Base-by-base conservation (phyloP, 2,888 invertebrate species). In the Eudasyphora cyanicolor region DNA sequence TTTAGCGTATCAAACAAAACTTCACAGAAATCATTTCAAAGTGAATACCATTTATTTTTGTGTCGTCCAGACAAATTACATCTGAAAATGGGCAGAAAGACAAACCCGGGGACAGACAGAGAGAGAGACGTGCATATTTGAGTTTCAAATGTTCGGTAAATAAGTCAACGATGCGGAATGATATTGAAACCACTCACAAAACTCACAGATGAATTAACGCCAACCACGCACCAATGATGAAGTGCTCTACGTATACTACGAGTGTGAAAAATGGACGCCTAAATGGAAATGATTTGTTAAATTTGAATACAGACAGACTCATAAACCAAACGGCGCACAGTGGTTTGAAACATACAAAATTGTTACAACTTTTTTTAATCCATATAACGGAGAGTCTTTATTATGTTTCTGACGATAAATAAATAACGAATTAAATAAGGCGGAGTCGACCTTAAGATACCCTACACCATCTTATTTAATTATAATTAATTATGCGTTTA, bases 111-210 rank as follows among this genome's bases (percentile, higher is more conserved):
- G 7, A 14, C 2, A 24, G 14, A 57, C 24, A n/a, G n/a, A n/a
- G n/a, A n/a, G n/a, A n/a, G n/a, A n/a, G n/a, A n/a, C 6, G 21
- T 2, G 27, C 4, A 27, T 57, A 57, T 57, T 57, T 57, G 57
- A 24, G 24, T 57, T 57, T 57, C 57, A 57, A 57, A 57, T 57
- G 57, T 27, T 57, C 57, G 57, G 57, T 71, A 77, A 83, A 80
- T 69, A 70, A 77, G 57, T 57, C 51, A 80, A 80, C 80, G 77
- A 80, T 60, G 80, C 83, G 80, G 77, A 83, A 78, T 83, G 83
- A 83, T 83, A 83, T 83, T 83, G 83, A 83, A 83, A 83, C 64
- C 77, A 80, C 77, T 80, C 75, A 67, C 79, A 27, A 45, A 71
- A 73, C 17, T 1, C 77, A 70, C 75, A 75, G 71, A 78, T 69